Base-by-base conservation (phyloP, 2,113 vertebrate species). In the Jaculus jaculus region DNA sequence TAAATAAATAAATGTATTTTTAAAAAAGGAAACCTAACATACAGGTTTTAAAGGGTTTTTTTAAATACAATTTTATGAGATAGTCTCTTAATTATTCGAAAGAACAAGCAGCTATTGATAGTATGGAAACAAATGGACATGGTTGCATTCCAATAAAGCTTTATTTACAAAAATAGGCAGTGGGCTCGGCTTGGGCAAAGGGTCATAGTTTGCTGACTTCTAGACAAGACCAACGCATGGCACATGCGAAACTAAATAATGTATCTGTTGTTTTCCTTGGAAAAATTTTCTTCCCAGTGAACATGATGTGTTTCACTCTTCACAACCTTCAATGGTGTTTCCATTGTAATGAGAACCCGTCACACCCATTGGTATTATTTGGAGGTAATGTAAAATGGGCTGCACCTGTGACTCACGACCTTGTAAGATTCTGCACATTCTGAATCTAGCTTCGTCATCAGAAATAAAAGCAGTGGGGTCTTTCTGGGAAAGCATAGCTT, bases 161-260 rank as follows among this genome's bases (percentile, higher is more conserved):
- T 95, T 90, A 87, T 77, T 90, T 84, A 87, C 65, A 72, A 88
- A 90, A 96, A 47, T 1, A 58, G 26, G 9, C 4, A 28, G 37
- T 78, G 63, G 28, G 30, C n/a, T 18, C 32, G 54, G 61, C 68
- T 72, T 87, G 23, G 17, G 32, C 54, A 24, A 32, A 54, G 16
- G 9, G 8, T 26, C 58, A 0, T n/a, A 34, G 18, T 69, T 91
- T 92, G 30, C 71, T 90, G 66, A 75, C 34, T 37, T n/a, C 34
- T 61, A 7, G 2, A 20, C 34, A 42, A 88, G n/a, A 90, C 1
- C 34, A 32, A 73, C 78, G 23, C 10, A 54, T 58, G 18, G 26
- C 42, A 75, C 4, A 20, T 4, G 13, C 74, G 80, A 60, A 90
- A 77, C 12, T 81, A 71, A 71, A 28, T 61, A 78, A 69, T 77